Base-by-base conservation (phyloP, 1,140 invertebrate genomes). In the Megalopta genalis region DNA sequence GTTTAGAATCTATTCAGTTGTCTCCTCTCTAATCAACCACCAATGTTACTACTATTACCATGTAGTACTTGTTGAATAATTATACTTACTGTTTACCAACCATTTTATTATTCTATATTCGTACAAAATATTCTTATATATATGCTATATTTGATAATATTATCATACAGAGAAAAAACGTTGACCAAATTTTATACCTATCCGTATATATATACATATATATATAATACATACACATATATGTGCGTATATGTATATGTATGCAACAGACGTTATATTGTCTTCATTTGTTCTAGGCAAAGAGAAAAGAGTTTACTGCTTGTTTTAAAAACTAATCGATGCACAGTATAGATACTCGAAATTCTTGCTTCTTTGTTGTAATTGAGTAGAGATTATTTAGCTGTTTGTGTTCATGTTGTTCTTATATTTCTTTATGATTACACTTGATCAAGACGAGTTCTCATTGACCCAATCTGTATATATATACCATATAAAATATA, bases 11-110 rank as follows among this genome's bases (percentile, higher is more conserved):
- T 52, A 75, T 71, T 57, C 12, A 37, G 21, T 67, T 76, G 18
- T 63, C 21, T 39, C 67, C 39, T 60, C 68, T 87, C 70, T 83
- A 80, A 80, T 87, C 72, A 78, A 79, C 79, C 73, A 80, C 81
- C 62, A 84, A 87, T 88, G 88, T 91, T 91, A 87, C 88, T 90
- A 89, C 87, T 90, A 89, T 92, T 89, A 88, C 27, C 66, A 84
- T 86, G 83, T 91, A 89, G 80, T 90, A 87, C 84, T 91, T 91
- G 90, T 92, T 92, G 83, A 92, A 90, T 90, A 90, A 90, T 91
- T 91, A 90, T 92, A 92, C 90, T 88, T 90, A 88, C 87, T 91
- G 87, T 91, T 91, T 90, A 87, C 81, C 80, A 83, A 86, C 77
- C 86, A 89, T 88, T 90, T 91, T 88, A 90, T 90, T 90, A 88